Base-by-base conservation (phyloP, 2,888 invertebrate species). In the Lithosia quadra region DNA sequence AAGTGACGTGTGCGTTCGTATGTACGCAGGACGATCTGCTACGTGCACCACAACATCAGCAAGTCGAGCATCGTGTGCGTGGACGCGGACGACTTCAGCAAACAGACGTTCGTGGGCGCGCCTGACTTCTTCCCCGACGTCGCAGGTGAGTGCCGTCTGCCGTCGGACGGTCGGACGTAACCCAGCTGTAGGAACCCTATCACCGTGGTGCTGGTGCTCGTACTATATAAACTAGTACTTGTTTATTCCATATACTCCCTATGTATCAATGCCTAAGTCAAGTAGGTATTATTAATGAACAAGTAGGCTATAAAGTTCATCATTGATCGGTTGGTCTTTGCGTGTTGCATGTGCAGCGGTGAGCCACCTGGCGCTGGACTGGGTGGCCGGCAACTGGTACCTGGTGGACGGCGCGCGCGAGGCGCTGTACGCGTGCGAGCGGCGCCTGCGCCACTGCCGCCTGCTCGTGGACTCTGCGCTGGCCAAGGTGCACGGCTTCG, bases 321-420 rank as follows among this genome's bases (percentile, higher is more conserved):
- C n/a, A n/a, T n/a, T n/a, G n/a, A n/a, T n/a, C n/a, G n/a, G n/a
- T n/a, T n/a, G n/a, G n/a, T n/a, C n/a, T n/a, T n/a, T n/a, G n/a
- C n/a, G n/a, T n/a, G n/a, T n/a, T n/a, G n/a, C n/a, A n/a, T n/a
- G n/a, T n/a, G 87, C 90, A 97, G 97, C 96, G 76, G 97, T 98
- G 75, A 96, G 96, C 76, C 97, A 97, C 87, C 95, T 98, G 83
- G 96, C 97, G 9, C 90, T 97, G 76, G 98, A 99, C 92, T 99
- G 98, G 98, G 93, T 98, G 69, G 96, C 97, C 21, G 96, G 96
- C 81, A 98, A 98, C 94, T 98, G 98, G 98, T 99, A 98, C 93
- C 96, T 98, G 87, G 93, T 97, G 82, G 98, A 97, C 91, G 96
- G 95, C 82, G 94, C 93, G 67, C 95, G 96, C 75, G 96, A 96